These are phyloP conservation scores for Eristalinus aeneus DNA, from an alignment of 2,888 invertebrate species.

Conservation along the genomic window DNA sequence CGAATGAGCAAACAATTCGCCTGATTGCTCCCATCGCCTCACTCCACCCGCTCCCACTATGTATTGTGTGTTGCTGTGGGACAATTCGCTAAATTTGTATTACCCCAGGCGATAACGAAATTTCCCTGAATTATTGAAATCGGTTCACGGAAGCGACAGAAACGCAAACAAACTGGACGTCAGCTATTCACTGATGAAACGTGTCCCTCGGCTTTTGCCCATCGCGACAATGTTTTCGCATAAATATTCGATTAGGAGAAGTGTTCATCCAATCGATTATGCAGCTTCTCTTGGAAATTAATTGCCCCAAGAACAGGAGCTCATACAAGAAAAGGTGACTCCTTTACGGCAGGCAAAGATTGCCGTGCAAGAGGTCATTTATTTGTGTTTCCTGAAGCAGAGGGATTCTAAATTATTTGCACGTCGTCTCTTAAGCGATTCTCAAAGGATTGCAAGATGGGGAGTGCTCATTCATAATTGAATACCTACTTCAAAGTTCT, in stretches of 20 bases:
- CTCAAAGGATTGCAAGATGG: neutral
- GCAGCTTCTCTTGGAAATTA: neutral
- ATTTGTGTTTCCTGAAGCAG: neutral
- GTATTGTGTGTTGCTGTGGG: neutral
- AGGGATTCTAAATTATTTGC: neutral
- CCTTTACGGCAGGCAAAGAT: neutral
- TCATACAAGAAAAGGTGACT: neutral
- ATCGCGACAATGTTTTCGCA: neutral
- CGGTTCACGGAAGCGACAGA: neutral
- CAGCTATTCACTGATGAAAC: neutral
- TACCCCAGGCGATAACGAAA: neutral
- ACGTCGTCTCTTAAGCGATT: neutral
- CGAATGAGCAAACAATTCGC: neutral
- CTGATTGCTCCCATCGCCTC: neutral
- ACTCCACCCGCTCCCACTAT: neutral
- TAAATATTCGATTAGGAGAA: neutral
- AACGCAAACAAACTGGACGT: neutral
- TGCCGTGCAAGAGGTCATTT: neutral
- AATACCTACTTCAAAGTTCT: neutral
- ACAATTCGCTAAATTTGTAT: neutral
- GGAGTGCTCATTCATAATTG: neutral
- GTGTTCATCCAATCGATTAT: neutral
- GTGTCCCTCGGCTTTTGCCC: neutral
- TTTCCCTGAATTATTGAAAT: neutral
- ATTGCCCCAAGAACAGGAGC: neutral